Conservation (phyloP, 2,797 vertebrate genomes). For the Carcharodon carcharias region DNA sequence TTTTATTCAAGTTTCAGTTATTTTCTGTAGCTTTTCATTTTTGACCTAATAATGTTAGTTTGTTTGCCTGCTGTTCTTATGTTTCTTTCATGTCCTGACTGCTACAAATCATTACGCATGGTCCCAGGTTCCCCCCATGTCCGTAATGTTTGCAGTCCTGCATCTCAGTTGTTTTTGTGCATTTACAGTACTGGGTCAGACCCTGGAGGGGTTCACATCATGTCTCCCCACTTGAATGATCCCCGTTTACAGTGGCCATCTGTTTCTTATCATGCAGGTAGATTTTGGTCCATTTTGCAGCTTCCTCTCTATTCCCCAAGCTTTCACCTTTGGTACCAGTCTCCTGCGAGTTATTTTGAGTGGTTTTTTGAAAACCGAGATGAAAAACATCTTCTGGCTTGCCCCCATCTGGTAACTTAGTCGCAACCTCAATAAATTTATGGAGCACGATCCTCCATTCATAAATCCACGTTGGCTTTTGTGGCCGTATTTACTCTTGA, state of each 20-base stretch:
- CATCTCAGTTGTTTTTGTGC: not conserved
- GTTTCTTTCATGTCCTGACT: not conserved
- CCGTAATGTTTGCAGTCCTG: not conserved
- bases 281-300: not conserved
- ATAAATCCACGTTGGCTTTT: not conserved
- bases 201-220: not conserved
- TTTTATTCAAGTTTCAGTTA: not conserved
- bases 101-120: too few species aligned
- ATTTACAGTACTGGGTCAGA: not conserved
- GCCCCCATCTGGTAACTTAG: not conserved
- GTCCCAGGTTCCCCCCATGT: too few species aligned
- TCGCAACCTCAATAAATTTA: not conserved
- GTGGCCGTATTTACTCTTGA: not conserved
- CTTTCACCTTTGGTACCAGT: constrained; percentile 4
- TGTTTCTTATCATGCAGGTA: not conserved
- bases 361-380: not conserved
- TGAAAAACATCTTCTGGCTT: not conserved
- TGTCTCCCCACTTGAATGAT: not conserved
- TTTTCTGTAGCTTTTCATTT: not conserved
- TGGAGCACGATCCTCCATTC: not conserved
- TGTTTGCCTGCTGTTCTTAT: not conserved
- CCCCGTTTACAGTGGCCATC: not conserved
- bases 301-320: constrained; percentile 5
- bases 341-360: not conserved
- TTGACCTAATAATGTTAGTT: not conserved